Evolutionary conservation across 2,888 invertebrate genomes (phyloP), one percentile per base, ranked within the genome.

Genomic region (Lasius fuliginosus): DNA sequence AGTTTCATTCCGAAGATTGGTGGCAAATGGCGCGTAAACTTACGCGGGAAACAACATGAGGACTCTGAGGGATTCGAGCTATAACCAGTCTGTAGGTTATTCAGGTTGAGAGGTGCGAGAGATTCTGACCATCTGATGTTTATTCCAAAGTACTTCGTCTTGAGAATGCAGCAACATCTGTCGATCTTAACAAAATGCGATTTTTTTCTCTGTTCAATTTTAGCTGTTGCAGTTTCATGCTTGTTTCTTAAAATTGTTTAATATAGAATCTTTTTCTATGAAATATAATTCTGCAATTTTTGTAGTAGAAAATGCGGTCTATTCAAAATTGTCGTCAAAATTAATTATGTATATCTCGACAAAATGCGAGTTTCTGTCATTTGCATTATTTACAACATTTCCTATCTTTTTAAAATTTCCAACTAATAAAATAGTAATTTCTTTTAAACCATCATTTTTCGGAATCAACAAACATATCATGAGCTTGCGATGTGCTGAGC

Each of bases 1-100:
- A 88, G 91, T 92, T 92, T 92, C 92, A 93, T 93, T 93, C 90
- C 87, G 86, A 90, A 92, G 92, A 92, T 92, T 92, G 93, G 91
- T 87, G 91, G 91, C 91, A 93, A 93, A 93, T 93, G 93, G 92
- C 88, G 92, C 92, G 93, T 93, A 92, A 93, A 93, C 90, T 90
- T 86, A 87, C 86, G 56, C 69, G 90, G 86, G 91, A 86, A 91
- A 68, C 76, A 90, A 88, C 90, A 89, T 89, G 90, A 86, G 86
- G 87, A 85, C 87, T 76, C 77, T 68, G 88, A 89, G 86, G 87
- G 90, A 92, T 87, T 75, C 89, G 83, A 86, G 81, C 64, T 49
- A 74, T 75, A 86, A 82, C 81, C 71, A 27, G 65, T 65, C 65
- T 88, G 85, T 86, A 79, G 86, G 86, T 89, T 89, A 91, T 90